Percentiles rank a stretch among this genome's conserved stretches.
Conservation (phyloP, 2,888 invertebrate genomes). For the Euclidia mi region DNA sequence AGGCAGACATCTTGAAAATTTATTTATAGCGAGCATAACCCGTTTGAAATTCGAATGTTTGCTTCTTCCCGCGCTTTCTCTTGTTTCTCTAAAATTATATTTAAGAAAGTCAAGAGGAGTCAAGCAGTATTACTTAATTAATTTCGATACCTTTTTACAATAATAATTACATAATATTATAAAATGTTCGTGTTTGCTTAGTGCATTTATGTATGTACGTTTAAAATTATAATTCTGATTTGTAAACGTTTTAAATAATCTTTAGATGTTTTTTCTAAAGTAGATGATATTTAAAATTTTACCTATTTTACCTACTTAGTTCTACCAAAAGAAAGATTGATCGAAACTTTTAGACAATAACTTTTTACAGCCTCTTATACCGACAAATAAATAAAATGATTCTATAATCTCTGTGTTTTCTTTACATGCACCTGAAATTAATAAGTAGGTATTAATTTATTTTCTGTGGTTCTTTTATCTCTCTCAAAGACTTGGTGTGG, state of each 20-base stretch:
- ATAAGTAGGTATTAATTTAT: too few species aligned
- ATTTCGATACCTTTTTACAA: constrained; percentile 81
- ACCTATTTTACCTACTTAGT: constrained; percentile 65
- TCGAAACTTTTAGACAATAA: constrained; percentile 87
- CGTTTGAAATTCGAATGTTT: constrained; percentile 20
- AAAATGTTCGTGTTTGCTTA: constrained; percentile 65
- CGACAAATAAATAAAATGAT: constrained; percentile 85
- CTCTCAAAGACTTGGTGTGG: too few species aligned
- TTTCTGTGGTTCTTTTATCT: too few species aligned
- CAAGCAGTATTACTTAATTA: constrained; percentile 88
- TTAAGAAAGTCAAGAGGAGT: constrained; percentile 75
- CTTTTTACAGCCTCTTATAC: constrained; percentile 87
- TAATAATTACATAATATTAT: constrained; percentile 61
- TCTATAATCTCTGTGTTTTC: constrained; percentile 76
- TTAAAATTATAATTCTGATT: constrained; percentile 52
- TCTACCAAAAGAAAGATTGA: constrained; percentile 77
- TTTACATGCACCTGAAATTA: constrained; percentile 54
- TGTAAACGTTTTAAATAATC: constrained; percentile 59
- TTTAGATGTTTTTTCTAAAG: constrained; percentile 65
- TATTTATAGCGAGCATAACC: constrained; percentile 18
- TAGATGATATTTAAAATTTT: constrained; percentile 60
- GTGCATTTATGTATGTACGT: constrained; percentile 70
- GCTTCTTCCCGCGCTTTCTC: constrained; percentile 44
- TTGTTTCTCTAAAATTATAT: constrained; percentile 59
- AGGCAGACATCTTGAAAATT: constrained; percentile 16